A percentile compares a stretch with the other conserved stretches of the same genome.
phyloP scores from a whole-genome alignment of 2,797 vertebrate genomes.

The Erethizon dorsatum region DNA sequence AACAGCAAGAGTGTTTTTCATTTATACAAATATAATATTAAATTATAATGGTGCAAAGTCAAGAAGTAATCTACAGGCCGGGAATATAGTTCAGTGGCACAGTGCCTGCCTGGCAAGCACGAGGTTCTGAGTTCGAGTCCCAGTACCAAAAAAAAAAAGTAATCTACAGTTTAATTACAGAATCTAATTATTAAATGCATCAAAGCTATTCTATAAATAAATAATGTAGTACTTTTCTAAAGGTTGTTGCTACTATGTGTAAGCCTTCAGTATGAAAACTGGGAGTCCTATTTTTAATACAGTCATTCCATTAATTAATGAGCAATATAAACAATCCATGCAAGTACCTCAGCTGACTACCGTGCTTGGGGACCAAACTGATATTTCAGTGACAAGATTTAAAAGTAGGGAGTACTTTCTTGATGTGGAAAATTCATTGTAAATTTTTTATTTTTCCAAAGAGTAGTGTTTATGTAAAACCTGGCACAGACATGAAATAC shows the following conservation, averaged over 20 bases:
- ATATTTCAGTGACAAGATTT: conserved; percentile 50
- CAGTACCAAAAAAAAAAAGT: background rate
- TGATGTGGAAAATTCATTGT: conserved; percentile 34
- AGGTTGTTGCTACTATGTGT: conserved; percentile 64
- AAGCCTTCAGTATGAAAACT: conserved; percentile 60
- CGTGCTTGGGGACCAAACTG: background rate
- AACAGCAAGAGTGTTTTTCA: conserved; percentile 29
- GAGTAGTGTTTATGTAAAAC: conserved; percentile 44
- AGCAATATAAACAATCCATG: conserved; percentile 63
- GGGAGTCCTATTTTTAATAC: conserved; percentile 62
- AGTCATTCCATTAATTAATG: conserved; percentile 57
- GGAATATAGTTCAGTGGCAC: too few relatives aligned
- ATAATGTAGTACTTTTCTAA: conserved; percentile 61
- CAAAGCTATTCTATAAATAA: conserved; percentile 71
- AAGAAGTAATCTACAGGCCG: conserved; percentile 56
- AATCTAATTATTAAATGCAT: conserved; percentile 66
- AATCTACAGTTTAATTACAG: conserved; percentile 61
- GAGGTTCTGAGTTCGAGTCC: too few relatives aligned
- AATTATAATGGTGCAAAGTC: conserved; percentile 55
- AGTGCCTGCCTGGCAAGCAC: too few relatives aligned
- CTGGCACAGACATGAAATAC: background rate
- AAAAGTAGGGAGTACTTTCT: conserved; percentile 29
- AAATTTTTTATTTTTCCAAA: conserved; percentile 23
- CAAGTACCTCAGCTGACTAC: conserved; percentile 32
- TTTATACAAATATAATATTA: background rate